Evolutionary conservation across 2,113 vertebrate species (phyloP), one percentile per base, ranked within the genome.

Genomic region (Alligator mississippiensis): DNA sequence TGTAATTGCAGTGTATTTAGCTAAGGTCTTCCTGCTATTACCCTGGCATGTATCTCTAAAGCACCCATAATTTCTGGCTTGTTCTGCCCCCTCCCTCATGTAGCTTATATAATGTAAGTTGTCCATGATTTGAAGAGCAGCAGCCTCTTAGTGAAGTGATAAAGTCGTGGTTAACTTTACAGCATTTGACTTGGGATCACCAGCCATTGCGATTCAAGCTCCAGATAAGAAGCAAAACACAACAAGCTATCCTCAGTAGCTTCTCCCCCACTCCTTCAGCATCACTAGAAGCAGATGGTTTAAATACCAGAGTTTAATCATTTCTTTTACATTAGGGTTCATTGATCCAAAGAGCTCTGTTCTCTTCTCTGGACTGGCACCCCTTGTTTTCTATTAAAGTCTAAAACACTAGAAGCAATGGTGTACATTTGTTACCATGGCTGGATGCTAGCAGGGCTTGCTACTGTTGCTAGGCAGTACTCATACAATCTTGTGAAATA

Each of bases 191-290:
- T 27, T 92, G 87, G 27, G 92, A 89, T 90, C 93, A 92, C 75
- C 80, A 93, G 94, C 88, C 96, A 96, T 87, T 93, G 93, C 95
- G 94, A 96, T 89, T 61, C 0, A 3, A 34, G 90, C 25, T 94
- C 84, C 92, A 95, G 95, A 89, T 25, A 93, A 93, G 90, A 90
- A 84, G 91, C 88, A 25, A 83, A 63, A 93, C 59, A 76, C 88
- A 93, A 19, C 22, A 47, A 70, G 66, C 78, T 82, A 14, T 25
- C 63, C 87, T 90, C 77, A 79, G 89, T 91, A 84, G 77, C 90
- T 80, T 72, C 80, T 93, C 25, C 19, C 59, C 57, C 85, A 82
- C 63, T 85, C 34, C 1, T 1, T 5, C 87, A 25, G 70, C 87
- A 72, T 86, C 79, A 75, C 80, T 66, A 0, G 0, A 61, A 75